Evolutionary conservation across 2,888 invertebrate species (phyloP), one percentile per base, ranked within the genome.

Genomic region (Nezara viridula): DNA sequence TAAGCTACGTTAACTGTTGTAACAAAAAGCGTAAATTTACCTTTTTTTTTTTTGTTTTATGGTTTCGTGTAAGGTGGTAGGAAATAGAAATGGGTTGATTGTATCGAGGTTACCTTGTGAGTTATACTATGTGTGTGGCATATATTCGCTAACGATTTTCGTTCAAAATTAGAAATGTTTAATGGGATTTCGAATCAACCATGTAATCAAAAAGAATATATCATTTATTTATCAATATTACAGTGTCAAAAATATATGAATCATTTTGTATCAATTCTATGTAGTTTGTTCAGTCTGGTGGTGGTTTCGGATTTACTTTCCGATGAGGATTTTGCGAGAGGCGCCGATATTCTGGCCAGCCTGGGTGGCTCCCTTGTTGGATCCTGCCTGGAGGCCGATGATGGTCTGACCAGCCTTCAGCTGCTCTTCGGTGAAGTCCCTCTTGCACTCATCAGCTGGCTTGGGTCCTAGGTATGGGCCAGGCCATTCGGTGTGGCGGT

Each of bases 281-380:
- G 7, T 40, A 40, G 40, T 77, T 77, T 77, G 37, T 77, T 77
- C 77, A 77, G 77, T 77, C 77, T 37, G 86, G 86, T 55, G 55
- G n/a, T n/a, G 55, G n/a, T 81, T 24, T 55, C 24, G 32, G 87
- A 55, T 89, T 95, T 95, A 98, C 95, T 98, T 98, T 95, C 97
- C 97, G 93, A 98, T 94, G 92, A 98, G 95, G 94, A 98, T 98
- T 93, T 98, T 97, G 93, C 98, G 96, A 92, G 96, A 95, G 91
- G 97, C 97, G 91, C 98, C 98, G 90, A 98, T 94, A 93, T 97
- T 98, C 93, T 95, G 95, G 49, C 98, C 98, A 49, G 98, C 96
- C 93, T 98, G 98, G 90, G 96, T 96, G 92, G 98, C 98, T 81
- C 98, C 98, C 94, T 98, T 98, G 96, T 99, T 99, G 93, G 96